phyloP scores from a whole-genome alignment of 35 echinoderm and acorn worm genomes.

The Lytechinus pictus region DNA sequence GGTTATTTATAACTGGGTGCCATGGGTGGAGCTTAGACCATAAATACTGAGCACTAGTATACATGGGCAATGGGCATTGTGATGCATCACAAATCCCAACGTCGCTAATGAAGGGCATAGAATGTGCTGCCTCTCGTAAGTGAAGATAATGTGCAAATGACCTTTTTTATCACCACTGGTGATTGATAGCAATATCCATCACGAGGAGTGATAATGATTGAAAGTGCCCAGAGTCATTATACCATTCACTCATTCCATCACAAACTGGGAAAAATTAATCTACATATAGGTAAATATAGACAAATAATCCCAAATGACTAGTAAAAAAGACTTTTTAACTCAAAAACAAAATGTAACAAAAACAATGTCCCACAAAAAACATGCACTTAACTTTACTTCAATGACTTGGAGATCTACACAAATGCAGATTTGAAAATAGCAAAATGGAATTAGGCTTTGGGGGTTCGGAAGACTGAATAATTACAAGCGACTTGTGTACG shows the following conservation, averaged over 20 bases:
- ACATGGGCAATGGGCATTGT: too few relatives aligned
- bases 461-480: neutral
- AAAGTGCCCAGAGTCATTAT: neutral
- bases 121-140: too few relatives aligned
- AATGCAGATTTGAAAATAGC: neutral
- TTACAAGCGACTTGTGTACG: neutral
- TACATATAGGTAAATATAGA: neutral
- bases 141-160: too few relatives aligned
- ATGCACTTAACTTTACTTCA: neutral
- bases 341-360: neutral
- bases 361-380: neutral
- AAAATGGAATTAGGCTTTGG: neutral
- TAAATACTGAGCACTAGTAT: too few relatives aligned
- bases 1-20: too few relatives aligned
- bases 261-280: neutral
- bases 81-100: too few relatives aligned
- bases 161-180: too few relatives aligned
- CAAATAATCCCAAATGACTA: conserved; percentile 10
- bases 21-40: too few relatives aligned
- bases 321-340: neutral
- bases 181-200: too few relatives aligned
- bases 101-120: too few relatives aligned
- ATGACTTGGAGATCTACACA: neutral
- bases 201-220: neutral
- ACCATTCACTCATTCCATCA: neutral